Conservation (phyloP, 2,888 invertebrate genomes). For the Aradus depressus region DNA sequence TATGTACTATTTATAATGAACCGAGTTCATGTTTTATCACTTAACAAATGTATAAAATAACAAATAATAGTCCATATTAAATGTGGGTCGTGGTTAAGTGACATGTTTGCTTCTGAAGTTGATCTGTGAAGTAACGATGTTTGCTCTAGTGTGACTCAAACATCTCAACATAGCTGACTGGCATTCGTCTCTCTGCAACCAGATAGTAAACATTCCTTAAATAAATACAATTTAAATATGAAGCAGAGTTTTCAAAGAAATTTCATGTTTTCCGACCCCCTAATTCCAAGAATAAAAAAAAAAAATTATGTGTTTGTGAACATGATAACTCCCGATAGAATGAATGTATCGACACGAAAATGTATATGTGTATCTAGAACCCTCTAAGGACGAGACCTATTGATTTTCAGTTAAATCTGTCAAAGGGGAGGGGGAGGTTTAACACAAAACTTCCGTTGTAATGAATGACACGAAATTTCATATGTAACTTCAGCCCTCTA, state of each 20-base stretch:
- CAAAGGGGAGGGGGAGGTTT: too few relatives aligned
- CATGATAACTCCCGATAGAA: too few relatives aligned
- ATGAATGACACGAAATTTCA: too few relatives aligned
- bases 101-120: slow-evolving; percentile 10
- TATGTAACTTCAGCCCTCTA: too few relatives aligned
- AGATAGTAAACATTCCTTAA: not conserved
- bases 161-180: slow-evolving; percentile 7
- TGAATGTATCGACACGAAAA: too few relatives aligned
- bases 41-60: slow-evolving; percentile 17
- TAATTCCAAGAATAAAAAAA: not conserved
- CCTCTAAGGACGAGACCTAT: too few relatives aligned
- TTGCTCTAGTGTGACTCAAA: slow-evolving; percentile 17
- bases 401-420: too few relatives aligned
- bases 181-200: not conserved
- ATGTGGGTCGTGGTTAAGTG: slow-evolving; percentile 19
- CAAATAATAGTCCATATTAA: slow-evolving; percentile 17
- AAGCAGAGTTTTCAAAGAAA: not conserved
- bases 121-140: slow-evolving; percentile 9
- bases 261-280: not conserved
- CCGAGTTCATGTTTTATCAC: slow-evolving; percentile 15
- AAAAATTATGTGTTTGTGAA: not conserved
- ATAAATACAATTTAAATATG: not conserved
- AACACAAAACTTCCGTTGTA: too few relatives aligned
- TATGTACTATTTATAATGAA: slow-evolving; percentile 9
- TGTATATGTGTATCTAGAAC: too few relatives aligned